Percentiles rank a stretch among this genome's conserved stretches.
These are phyloP conservation scores for Festucalex cinctus DNA, from an alignment of 2,113 vertebrate genomes.

Conservation along the genomic window DNA sequence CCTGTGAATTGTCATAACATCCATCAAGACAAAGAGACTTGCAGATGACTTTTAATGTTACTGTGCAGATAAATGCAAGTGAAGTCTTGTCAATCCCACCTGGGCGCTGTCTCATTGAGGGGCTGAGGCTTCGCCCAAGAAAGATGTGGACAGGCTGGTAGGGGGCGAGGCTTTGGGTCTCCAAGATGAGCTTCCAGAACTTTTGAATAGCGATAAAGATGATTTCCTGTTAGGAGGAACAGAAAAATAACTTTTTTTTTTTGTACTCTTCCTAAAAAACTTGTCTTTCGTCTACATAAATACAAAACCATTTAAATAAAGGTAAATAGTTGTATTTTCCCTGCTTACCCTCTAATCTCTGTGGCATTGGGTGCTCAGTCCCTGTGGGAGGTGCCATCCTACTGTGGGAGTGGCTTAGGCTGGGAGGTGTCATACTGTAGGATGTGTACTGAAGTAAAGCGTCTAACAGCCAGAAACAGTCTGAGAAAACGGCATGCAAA, in stretches of 20 bases:
- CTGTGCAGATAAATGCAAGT: not conserved
- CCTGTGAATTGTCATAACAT: not conserved
- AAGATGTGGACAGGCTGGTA: conserved; percentile 94
- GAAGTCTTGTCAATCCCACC: conserved; percentile 63
- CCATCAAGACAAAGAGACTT: not conserved
- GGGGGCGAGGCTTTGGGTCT: conserved; percentile 88
- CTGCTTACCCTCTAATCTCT: conserved; percentile 91
- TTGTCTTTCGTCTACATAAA: not conserved
- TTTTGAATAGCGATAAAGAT: conserved; percentile 96
- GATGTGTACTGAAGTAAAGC: conserved; percentile 93
- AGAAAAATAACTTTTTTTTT: not conserved
- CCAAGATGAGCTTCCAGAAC: conserved; percentile 91
- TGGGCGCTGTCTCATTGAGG: conserved; percentile 95
- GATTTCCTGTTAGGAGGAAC: conserved; percentile 79
- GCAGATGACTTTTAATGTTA: not conserved
- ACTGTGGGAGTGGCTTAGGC: conserved; percentile 89
- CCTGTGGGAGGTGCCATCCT: conserved; percentile 80
- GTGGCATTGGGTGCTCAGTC: conserved; percentile 73
- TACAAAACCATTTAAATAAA: too few relatives aligned
- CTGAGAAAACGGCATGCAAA: conserved; percentile 52
- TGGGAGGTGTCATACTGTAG: conserved; percentile 88
- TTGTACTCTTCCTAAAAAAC: too few relatives aligned
- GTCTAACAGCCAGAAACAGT: conserved; percentile 96
- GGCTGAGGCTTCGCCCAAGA: conserved; percentile 98
- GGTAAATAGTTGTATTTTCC: not conserved